A percentile compares a stretch with the other conserved stretches of the same genome.
Conservation (phyloP, 2,113 vertebrate species). For the Lynx canadensis region DNA sequence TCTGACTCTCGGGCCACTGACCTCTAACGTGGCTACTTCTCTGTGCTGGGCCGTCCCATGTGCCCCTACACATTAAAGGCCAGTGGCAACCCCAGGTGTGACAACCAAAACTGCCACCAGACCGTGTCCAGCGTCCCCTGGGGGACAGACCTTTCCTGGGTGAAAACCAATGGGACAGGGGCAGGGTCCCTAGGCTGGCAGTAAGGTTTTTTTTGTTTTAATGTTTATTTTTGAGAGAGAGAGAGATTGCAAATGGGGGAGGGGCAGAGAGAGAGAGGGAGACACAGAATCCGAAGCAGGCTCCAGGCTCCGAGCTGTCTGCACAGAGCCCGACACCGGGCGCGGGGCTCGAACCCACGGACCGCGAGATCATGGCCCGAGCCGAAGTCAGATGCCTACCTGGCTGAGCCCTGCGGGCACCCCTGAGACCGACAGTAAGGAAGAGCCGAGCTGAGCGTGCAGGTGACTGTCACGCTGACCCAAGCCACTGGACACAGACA, state of each 20-base stretch:
- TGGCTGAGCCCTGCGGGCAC: too few species aligned
- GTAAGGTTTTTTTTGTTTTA: too few species aligned
- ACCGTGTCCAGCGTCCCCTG: neutral
- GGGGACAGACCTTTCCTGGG: neutral
- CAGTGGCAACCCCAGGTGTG: neutral
- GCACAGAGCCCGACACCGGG: too few species aligned
- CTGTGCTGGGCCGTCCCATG: fast-evolving
- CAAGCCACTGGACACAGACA: neutral
- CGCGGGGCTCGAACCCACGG: too few species aligned
- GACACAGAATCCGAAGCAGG: too few species aligned
- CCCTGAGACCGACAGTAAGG: too few species aligned
- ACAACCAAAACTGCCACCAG: neutral
- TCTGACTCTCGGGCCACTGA: fast-evolving
- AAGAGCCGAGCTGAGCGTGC: fast-evolving
- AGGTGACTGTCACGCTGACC: fast-evolving
- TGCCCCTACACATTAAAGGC: neutral
- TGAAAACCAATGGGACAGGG: neutral
- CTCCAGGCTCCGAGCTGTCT: too few species aligned
- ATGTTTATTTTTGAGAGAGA: too few species aligned
- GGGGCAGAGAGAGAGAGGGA: too few species aligned
- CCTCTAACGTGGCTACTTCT: neutral
- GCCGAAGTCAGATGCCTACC: too few species aligned
- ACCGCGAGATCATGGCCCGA: too few species aligned
- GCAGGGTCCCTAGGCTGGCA: neutral
- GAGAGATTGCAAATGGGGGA: too few species aligned